phyloP scores from a whole-genome alignment of 1,140 invertebrate genomes.

The Melitaea cinxia region DNA sequence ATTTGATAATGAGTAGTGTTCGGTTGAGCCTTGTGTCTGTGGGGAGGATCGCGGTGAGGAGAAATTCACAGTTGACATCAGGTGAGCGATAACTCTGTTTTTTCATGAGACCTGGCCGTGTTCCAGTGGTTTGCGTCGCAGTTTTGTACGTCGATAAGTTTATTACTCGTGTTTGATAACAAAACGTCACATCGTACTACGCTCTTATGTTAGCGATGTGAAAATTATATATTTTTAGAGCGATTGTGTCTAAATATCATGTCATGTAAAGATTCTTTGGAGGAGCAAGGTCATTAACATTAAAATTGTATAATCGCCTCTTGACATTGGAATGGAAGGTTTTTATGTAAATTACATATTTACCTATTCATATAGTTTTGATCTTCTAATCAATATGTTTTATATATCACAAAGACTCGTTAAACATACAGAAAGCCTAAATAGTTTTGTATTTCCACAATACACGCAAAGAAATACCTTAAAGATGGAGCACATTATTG shows the following conservation, averaged over 20 bases:
- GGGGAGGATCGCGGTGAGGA: slow-evolving; percentile 69
- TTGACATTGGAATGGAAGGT: slow-evolving; percentile 40
- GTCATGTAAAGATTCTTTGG: slow-evolving; percentile 2
- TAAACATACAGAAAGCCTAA: too few species aligned
- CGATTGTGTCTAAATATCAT: neutral
- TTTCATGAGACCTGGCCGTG: slow-evolving; percentile 52
- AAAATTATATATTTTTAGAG: slow-evolving; percentile 1
- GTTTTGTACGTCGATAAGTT: slow-evolving; percentile 41
- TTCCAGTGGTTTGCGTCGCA: slow-evolving; percentile 60
- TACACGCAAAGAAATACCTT: too few species aligned
- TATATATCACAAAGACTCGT: too few species aligned
- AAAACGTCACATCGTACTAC: slow-evolving; percentile 51
- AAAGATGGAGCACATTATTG: too few species aligned
- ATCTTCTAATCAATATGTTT: too few species aligned
- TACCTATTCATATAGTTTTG: neutral
- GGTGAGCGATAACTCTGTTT: slow-evolving; percentile 65
- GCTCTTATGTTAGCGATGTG: slow-evolving; percentile 11
- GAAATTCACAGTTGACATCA: slow-evolving; percentile 73
- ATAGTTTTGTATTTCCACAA: too few species aligned
- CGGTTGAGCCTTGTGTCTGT: slow-evolving; percentile 73
- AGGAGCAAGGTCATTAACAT: slow-evolving; percentile 47
- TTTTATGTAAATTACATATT: slow-evolving; percentile 18
- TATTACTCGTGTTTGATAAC: slow-evolving; percentile 65
- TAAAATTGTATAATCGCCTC: slow-evolving; percentile 39
- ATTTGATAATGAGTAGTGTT: slow-evolving; percentile 68